Evolutionary conservation across 2,113 vertebrate species (phyloP).

Genomic region (Gymnorhina tibicen): DNA sequence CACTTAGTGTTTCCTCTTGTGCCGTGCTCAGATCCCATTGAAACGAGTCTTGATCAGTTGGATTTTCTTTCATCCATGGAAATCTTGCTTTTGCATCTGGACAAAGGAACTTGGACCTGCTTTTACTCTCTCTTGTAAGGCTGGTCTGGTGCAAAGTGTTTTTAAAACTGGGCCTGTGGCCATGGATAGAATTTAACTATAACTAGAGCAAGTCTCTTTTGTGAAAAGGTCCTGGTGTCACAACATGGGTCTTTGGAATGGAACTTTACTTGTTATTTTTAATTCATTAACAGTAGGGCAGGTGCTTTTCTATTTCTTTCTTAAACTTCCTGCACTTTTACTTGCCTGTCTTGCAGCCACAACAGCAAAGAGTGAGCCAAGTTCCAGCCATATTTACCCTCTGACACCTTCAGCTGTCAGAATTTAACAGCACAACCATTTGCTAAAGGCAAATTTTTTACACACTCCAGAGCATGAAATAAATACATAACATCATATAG

Average conservation of each 20-base stretch:
- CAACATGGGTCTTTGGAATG: neutral
- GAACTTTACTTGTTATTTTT: neutral
- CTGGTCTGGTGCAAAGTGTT: neutral
- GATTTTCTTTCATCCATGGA: neutral
- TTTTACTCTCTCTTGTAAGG: neutral
- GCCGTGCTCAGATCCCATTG: accelerated
- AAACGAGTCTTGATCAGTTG: accelerated
- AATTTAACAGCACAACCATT: neutral
- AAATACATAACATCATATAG: neutral
- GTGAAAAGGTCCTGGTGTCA: neutral
- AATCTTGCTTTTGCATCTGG: neutral
- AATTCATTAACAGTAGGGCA: neutral
- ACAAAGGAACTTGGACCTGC: neutral
- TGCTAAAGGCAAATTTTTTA: neutral
- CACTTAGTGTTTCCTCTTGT: accelerated
- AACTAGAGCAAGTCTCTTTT: neutral
- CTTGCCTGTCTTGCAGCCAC: neutral
- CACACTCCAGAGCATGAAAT: neutral
- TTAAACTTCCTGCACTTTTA: neutral
- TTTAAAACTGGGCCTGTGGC: neutral
- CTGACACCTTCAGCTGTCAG: neutral
- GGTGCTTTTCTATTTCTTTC: neutral
- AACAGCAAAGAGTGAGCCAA: neutral
- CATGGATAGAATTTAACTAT: neutral
- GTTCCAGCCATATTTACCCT: neutral